Evolutionary conservation across 2,888 invertebrate genomes (phyloP).

Genomic region (Diplolepis rosae): DNA sequence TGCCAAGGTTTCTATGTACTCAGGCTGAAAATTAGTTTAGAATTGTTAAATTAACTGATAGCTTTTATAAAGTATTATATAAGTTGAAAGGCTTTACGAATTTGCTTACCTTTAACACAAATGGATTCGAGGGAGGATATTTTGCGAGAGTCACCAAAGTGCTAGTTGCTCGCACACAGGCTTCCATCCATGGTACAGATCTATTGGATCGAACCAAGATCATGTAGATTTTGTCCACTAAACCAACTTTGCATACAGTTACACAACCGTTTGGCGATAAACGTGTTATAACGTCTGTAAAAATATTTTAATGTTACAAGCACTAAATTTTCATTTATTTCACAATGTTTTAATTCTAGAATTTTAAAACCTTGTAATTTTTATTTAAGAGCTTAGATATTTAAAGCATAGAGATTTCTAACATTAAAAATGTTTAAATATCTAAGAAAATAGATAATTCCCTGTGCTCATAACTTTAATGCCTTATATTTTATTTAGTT

Average conservation of each 20-base stretch:
- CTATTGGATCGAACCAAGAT: slow-evolving; percentile 40
- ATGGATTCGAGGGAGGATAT: not conserved
- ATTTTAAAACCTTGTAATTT: no score
- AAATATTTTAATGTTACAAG: not conserved
- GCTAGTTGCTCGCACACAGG: slow-evolving; percentile 42
- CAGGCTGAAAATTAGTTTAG: slow-evolving; percentile 25
- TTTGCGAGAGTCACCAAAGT: slow-evolving; percentile 44
- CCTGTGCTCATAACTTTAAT: no score
- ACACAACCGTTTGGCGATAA: slow-evolving; percentile 43
- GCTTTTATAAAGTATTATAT: no score
- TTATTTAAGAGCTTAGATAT: no score
- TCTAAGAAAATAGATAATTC: no score
- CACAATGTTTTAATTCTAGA: no score
- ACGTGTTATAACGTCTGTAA: slow-evolving; percentile 42
- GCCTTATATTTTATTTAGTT: no score
- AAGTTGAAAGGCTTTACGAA: not conserved
- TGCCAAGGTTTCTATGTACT: slow-evolving; percentile 40
- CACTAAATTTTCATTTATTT: no score
- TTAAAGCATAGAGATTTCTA: no score
- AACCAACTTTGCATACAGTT: slow-evolving; percentile 31
- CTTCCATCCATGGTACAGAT: slow-evolving; percentile 46
- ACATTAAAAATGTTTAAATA: no score
- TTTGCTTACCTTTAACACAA: not conserved
- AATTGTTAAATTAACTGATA: not conserved
- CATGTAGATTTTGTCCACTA: slow-evolving; percentile 42